Base-by-base conservation (phyloP, 1,140 invertebrate genomes). In the Trachymyrmex cornetzi region DNA sequence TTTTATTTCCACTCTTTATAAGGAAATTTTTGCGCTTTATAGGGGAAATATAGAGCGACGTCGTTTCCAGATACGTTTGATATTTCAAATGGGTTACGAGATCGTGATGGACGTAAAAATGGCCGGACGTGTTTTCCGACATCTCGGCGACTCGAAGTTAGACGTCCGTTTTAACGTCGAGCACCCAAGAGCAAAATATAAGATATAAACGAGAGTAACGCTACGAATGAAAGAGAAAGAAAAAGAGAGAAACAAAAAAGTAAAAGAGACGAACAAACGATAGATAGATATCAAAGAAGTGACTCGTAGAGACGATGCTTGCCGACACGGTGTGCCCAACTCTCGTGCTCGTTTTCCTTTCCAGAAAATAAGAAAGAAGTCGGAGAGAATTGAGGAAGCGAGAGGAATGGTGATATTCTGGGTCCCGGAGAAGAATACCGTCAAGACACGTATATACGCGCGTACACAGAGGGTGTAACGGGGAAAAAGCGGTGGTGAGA, bases 201-300 rank as follows among this genome's bases (percentile, higher is more conserved):
- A 34, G 55, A 48, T 50, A 72, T 48, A 75, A 84, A 63, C 69
- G 22, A 67, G 63, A 27, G 30, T 1, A n/a, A n/a, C 44, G 14
- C n/a, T n/a, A 5, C 22, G 38, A n/a, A 9, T 3, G 48, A 53
- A 30, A 67, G 12, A 69, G 66, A 16, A 19, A 44, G 34, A 22
- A 5, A 67, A 38, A 67, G 12, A 67, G 12, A 67, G 34, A 44
- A 7, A 44, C 0, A 24, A 24, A 69, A 79, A 85, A 11, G 27
- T 50, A 22, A 85, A 64, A 48, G 22, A 79, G 74, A 85, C 74
- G 50, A 66, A 77, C 82, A 50, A 85, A 85, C 74, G 74, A 85
- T 72, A 85, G 75, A 85, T 85, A 85, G 82, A 55, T 79, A 85
- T 85, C 74, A 85, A 85, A 85, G 82, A 79, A 85, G 48, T 61